Percentiles rank a stretch among this genome's conserved stretches.
These are phyloP conservation scores for Frieseomelitta varia DNA, from an alignment of 1,140 invertebrate species.

Conservation along the genomic window DNA sequence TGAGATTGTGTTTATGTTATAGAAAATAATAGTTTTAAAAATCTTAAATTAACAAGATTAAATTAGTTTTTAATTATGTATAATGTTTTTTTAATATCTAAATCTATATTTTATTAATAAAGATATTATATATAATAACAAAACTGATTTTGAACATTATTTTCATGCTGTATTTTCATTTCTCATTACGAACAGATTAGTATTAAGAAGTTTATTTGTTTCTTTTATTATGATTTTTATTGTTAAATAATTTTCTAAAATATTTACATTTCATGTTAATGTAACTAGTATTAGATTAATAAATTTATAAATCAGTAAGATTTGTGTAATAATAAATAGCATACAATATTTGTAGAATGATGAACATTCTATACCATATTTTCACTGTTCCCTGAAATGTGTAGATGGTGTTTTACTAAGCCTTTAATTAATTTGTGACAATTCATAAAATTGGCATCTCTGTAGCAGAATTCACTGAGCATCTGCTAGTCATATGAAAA, in stretches of 20 bases:
- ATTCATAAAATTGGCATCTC: slow-evolving; percentile 55
- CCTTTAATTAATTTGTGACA: slow-evolving; percentile 68
- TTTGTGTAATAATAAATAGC: slow-evolving; percentile 15
- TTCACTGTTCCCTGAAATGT: slow-evolving; percentile 65
- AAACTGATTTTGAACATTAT: not conserved
- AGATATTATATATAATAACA: not conserved
- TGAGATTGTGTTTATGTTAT: not conserved
- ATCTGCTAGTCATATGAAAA: slow-evolving; percentile 47
- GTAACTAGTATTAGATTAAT: not conserved
- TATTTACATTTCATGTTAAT: slow-evolving; percentile 2
- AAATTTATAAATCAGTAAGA: slow-evolving; percentile 5
- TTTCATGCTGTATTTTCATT: slow-evolving; percentile 1
- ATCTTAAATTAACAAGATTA: not conserved
- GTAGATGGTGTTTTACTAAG: slow-evolving; percentile 68
- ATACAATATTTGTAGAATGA: slow-evolving; percentile 25
- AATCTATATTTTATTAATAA: not conserved
- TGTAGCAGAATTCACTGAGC: slow-evolving; percentile 49
- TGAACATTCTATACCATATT: slow-evolving; percentile 65
- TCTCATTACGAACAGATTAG: not conserved
- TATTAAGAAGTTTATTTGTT: slow-evolving; percentile 12
- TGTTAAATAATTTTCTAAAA: not conserved
- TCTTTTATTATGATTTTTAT: not conserved
- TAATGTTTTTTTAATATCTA: not conserved
- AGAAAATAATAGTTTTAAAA: not conserved
- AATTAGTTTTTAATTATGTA: not conserved